Base-by-base conservation (phyloP, 1,140 invertebrate genomes). In the Nautilus pompilius region DNA sequence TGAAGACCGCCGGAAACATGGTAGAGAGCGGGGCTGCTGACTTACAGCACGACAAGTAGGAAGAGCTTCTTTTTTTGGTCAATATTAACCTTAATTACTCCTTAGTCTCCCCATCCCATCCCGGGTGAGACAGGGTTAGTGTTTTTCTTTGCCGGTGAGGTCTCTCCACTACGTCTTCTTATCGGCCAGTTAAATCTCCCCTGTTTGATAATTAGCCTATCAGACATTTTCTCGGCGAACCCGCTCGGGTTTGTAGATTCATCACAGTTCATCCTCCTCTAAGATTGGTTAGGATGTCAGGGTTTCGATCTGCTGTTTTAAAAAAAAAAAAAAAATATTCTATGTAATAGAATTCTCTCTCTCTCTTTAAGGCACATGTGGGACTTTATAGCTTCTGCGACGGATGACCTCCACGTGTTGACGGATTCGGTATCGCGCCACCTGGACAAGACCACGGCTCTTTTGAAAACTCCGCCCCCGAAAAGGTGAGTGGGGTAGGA, bases 41-140 rank as follows among this genome's bases (percentile, higher is more conserved):
- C 58, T 64, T 83, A n/a, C 80, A 80, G 51, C 81, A 83, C 67
- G 72, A 81, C 69, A 78, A 73, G 79, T 81, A 68, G 60, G 73
- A 62, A 20, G n/a, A n/a, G n/a, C 45, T 22, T 3, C 2, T 3
- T 2, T 8, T 48, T 22, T 22, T 8, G n/a, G n/a, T n/a, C n/a
- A n/a, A n/a, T n/a, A n/a, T n/a, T n/a, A n/a, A n/a, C n/a, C n/a
- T n/a, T n/a, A n/a, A n/a, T n/a, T n/a, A n/a, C n/a, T n/a, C n/a
- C n/a, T n/a, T n/a, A n/a, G n/a, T n/a, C n/a, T n/a, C n/a, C n/a
- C n/a, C n/a, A n/a, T n/a, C n/a, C n/a, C n/a, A n/a, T n/a, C n/a
- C n/a, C n/a, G n/a, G n/a, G n/a, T n/a, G n/a, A n/a, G n/a, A n/a
- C n/a, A n/a, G n/a, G n/a, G n/a, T n/a, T n/a, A n/a, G n/a, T n/a